A percentile compares a stretch with the other conserved stretches of the same genome.
Evolutionary conservation across 2,113 vertebrate species (phyloP).

Genomic region (Cheilinus undulatus): DNA sequence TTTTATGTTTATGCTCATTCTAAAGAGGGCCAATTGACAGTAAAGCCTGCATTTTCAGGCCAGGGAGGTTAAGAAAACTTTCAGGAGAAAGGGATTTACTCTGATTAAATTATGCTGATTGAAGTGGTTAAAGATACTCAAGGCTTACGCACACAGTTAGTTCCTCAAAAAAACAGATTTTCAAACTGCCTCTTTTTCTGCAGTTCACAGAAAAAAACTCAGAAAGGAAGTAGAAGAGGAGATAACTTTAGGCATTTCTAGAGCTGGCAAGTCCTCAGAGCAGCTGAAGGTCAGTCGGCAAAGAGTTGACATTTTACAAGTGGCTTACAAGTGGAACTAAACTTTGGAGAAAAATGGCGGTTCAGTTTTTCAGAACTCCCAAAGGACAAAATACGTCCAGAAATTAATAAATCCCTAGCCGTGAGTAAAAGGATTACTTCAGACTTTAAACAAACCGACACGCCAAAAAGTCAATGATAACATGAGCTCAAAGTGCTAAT

Average conservation of each 20-base stretch:
- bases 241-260: constrained; percentile 8
- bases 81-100: not conserved
- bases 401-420: constrained; percentile 39
- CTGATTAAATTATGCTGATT: constrained; percentile 31
- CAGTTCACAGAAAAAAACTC: constrained; percentile 16
- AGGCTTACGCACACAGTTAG: not conserved
- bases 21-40: not conserved
- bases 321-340: constrained; percentile 38
- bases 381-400: constrained; percentile 12
- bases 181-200: constrained; percentile 24
- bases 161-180: constrained; percentile 13
- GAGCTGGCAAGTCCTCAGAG: constrained; percentile 1
- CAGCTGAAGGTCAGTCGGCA: constrained; percentile 35
- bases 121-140: constrained; percentile 25
- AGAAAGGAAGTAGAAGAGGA: not conserved
- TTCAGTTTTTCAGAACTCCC: constrained; percentile 19
- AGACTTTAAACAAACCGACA: constrained; percentile 44
- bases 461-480: constrained; percentile 39
- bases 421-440: constrained; percentile 43
- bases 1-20: constrained; percentile 6
- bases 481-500: constrained; percentile 34
- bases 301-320: constrained; percentile 60
- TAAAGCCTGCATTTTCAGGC: not conserved
- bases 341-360: constrained; percentile 36
- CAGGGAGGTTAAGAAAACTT: not conserved